Base-by-base conservation (phyloP, 2,888 invertebrate species). In the Agonopterix arenella region DNA sequence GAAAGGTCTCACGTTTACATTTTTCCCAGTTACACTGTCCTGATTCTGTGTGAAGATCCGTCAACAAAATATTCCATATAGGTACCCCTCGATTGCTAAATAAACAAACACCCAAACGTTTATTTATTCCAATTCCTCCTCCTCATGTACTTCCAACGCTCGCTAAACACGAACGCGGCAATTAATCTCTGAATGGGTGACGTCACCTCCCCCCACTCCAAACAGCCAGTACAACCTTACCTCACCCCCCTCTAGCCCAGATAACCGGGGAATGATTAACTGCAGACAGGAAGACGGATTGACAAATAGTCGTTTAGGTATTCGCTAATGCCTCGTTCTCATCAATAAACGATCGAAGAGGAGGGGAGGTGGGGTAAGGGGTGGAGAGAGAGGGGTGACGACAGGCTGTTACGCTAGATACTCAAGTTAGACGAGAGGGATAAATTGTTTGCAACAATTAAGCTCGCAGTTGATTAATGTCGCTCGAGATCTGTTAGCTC, bases 231-330 rank as follows among this genome's bases (percentile, higher is more conserved):
- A 50, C 50, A 54, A 61, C 60, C 65, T 53, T 54, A 61, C 62
- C 52, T 52, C 41, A 50, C 51, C 58, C 58, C 58, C 61, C 66
- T 55, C 5, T 52, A 53, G 59, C 68, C 70, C 72, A 74, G 76
- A 80, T 80, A 80, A 79, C 76, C 74, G 61, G 75, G 73, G 80
- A 78, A 85, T 88, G 88, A 88, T 88, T 89, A 85, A 86, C 80
- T 79, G 78, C 75, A 84, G 84, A 79, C 85, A 79, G 85, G 80
- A 84, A 89, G 88, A 84, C 82, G 80, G 84, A 85, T 84, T 85
- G 86, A 88, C 88, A 85, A 88, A 88, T 88, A 88, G 85, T 83
- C 84, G 78, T 80, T 88, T 81, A 78, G 85, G 88, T 81, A 88
- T 88, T 84, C 76, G 84, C 85, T 86, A 86, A 88, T 86, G 86